These are phyloP conservation scores for Sebastes taczanowskii DNA, from an alignment of 2,797 vertebrate species.

Conservation along the genomic window DNA sequence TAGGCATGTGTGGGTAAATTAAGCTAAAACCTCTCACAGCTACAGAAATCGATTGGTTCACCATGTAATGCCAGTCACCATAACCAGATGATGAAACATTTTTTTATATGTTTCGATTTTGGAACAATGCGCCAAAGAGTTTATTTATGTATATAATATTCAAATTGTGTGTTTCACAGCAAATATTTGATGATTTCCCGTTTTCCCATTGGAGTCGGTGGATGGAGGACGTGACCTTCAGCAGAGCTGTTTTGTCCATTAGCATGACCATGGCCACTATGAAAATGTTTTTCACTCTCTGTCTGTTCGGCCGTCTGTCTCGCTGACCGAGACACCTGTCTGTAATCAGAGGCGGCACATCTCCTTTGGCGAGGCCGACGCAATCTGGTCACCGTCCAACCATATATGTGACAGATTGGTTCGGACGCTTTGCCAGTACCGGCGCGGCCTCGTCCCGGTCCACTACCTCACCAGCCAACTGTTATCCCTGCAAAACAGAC, in stretches of 20 bases:
- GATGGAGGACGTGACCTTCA: slow-evolving; percentile 36
- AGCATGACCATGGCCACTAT: slow-evolving; percentile 18
- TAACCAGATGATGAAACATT: no score
- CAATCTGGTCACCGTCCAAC: slow-evolving; percentile 40
- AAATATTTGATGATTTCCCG: not conserved
- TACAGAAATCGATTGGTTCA: not conserved
- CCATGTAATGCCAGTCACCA: not conserved
- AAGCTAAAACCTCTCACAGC: not conserved
- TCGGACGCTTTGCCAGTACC: slow-evolving; percentile 6
- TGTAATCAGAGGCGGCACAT: slow-evolving; percentile 36
- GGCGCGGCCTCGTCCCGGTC: not conserved
- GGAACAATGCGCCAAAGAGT: not conserved
- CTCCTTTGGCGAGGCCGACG: slow-evolving; percentile 32
- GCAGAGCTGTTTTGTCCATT: slow-evolving; percentile 15
- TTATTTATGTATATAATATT: not conserved
- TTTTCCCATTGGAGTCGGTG: not conserved
- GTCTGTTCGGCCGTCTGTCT: slow-evolving; percentile 34
- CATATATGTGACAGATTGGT: slow-evolving; percentile 38
- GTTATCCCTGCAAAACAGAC: slow-evolving; percentile 18
- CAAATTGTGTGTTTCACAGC: slow-evolving; percentile 4
- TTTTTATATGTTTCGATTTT: no score
- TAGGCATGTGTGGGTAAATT: not conserved
- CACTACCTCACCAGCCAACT: slow-evolving; percentile 28
- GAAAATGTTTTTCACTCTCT: slow-evolving; percentile 28
- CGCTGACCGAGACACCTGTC: slow-evolving; percentile 42